Evolutionary conservation across 2,888 invertebrate species (phyloP).

Genomic region (Arrhopalites spinosus): DNA sequence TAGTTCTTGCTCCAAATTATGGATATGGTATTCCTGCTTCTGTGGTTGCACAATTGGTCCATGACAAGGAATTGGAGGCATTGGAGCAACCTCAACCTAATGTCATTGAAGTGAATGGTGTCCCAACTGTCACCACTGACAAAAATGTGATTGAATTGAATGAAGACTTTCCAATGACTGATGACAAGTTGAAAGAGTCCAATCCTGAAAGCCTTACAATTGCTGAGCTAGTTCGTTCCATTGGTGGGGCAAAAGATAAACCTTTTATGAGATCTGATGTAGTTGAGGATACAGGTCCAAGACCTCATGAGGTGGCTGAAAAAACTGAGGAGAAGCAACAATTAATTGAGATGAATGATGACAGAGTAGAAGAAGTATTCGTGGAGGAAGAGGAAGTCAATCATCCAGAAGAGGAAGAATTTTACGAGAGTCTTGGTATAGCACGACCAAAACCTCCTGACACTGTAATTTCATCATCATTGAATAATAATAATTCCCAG

Average conservation of each 20-base stretch:
- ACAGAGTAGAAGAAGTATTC: constrained; percentile 12
- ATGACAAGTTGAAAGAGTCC: constrained; percentile 3
- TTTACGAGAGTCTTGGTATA: constrained; percentile 55
- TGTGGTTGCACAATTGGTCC: constrained; percentile 36
- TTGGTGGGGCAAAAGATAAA: constrained; percentile 53
- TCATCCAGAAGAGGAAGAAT: constrained; percentile 49
- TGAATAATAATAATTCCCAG: constrained; percentile 10
- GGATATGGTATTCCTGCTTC: constrained; percentile 53
- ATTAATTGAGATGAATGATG: not conserved
- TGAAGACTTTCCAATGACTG: constrained; percentile 22
- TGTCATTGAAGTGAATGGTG: constrained; percentile 24
- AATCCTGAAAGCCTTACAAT: constrained; percentile 46
- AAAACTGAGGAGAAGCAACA: constrained; percentile 21
- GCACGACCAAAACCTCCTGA: constrained; percentile 5
- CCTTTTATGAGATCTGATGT: constrained; percentile 51
- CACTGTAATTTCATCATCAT: no score
- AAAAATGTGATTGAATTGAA: constrained; percentile 37
- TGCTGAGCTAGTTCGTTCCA: constrained; percentile 51
- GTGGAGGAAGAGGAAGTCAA: constrained; percentile 35
- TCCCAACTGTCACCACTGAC: constrained; percentile 15
- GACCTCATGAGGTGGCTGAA: not conserved
- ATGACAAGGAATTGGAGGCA: constrained; percentile 26
- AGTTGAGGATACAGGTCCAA: constrained; percentile 35
- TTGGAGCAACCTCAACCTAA: not conserved
- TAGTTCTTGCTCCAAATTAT: constrained; percentile 53